Evolutionary conservation across 2,888 invertebrate genomes (phyloP).

Genomic region (Alloplasta piceator): DNA sequence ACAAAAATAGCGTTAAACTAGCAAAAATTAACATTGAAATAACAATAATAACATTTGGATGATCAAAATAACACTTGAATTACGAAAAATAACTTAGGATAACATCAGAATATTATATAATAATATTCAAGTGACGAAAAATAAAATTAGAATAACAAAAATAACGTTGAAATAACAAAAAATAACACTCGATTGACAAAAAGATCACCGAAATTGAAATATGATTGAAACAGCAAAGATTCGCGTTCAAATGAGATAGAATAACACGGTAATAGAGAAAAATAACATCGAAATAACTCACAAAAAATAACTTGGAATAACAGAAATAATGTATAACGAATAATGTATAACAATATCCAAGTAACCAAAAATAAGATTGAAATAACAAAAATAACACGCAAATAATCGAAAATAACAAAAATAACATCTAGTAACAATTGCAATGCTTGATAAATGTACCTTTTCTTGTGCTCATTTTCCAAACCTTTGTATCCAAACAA

Average conservation of each 20-base stretch:
- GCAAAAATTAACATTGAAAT: background rate
- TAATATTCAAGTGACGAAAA: background rate
- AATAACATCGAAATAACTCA: background rate
- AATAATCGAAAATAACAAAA: background rate
- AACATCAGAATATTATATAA: background rate
- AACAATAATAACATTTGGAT: background rate
- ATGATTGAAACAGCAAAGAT: background rate
- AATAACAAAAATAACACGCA: background rate
- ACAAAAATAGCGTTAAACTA: background rate
- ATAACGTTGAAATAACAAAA: background rate
- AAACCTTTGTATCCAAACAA: background rate
- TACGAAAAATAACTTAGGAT: background rate
- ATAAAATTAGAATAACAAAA: background rate
- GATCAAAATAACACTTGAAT: background rate
- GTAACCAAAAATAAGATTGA: background rate
- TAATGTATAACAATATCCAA: background rate
- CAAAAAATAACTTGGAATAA: background rate
- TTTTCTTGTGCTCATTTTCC: constrained; percentile 25
- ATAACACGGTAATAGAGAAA: background rate
- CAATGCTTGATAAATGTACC: constrained; percentile 3
- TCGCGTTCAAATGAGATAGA: background rate
- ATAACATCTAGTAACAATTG: background rate
- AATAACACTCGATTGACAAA: no score
- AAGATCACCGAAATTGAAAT: no score
- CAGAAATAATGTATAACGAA: background rate